Evolutionary conservation across 2,888 invertebrate genomes (phyloP), one percentile per base, ranked within the genome.

Genomic region (Ectropis crepuscularia): DNA sequence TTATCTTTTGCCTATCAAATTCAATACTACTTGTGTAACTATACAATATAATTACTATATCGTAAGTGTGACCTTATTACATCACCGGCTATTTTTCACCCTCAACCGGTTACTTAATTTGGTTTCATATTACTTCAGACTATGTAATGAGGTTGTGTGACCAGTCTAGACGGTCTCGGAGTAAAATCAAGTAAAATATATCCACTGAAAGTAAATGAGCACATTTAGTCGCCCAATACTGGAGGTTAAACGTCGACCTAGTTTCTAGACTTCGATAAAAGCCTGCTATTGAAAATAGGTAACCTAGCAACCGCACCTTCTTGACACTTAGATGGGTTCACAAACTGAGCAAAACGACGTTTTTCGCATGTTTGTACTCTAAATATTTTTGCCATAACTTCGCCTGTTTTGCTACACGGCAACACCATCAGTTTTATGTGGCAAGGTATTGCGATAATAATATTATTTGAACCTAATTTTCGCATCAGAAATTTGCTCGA

Each of bases 241-340:
- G 74, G 74, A 75, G 72, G 78, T 71, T 76, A 76, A 80, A 80
- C 79, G 79, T 74, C 77, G 84, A 85, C 87, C 87, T 70, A 86
- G 77, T 82, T 86, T 76, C 70, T 70, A 77, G 74, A 79, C 76
- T 84, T 84, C 85, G 81, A 84, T 85, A 82, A 83, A 85, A 86
- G 81, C 76, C 78, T 76, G 74, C 78, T 74, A 81, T 82, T 81
- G 79, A 81, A 83, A 82, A 85, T 80, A 81, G 78, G 78, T 79
- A 81, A 78, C 76, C 74, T 72, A 74, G 66, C 63, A 66, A 65
- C 63, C 73, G 70, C 74, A 73, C 71, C 76, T 70, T 77, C 75
- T 81, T 78, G 75, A 77, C 75, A 75, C 70, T 53, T 42, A 43
- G 49, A 46, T 51, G 39, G 57, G 58, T 54, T 57, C 53, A 43